phyloP scores from a whole-genome alignment of 2,797 vertebrate genomes.

The Eleutherodactylus coqui region DNA sequence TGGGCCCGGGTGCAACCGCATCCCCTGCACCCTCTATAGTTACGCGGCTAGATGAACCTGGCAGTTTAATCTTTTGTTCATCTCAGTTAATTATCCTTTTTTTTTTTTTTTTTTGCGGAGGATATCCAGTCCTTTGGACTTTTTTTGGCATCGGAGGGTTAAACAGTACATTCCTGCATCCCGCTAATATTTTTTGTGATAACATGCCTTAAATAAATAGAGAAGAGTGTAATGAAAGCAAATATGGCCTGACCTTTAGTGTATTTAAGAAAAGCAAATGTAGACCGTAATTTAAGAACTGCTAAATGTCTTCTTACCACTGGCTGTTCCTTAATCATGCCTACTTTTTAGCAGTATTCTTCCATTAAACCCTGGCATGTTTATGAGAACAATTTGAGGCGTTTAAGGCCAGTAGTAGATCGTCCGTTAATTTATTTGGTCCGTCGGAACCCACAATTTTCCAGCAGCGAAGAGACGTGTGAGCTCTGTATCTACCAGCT shows the following conservation, averaged over 20 bases:
- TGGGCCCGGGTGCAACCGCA: too few species aligned
- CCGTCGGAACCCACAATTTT: conserved; percentile 11
- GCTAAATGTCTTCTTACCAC: conserved; percentile 51
- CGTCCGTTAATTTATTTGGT: conserved; percentile 33
- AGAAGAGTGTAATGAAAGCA: conserved; percentile 48
- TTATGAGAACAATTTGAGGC: conserved; percentile 58
- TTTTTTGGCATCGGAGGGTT: conserved; percentile 3
- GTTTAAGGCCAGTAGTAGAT: conserved; percentile 53
- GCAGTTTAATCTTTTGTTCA: neutral
- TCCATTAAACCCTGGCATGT: conserved; percentile 57
- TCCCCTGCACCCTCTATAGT: too few species aligned
- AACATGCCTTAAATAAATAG: conserved; percentile 50
- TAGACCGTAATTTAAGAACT: conserved; percentile 60
- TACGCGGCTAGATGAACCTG: too few species aligned
- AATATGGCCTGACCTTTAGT: conserved; percentile 57
- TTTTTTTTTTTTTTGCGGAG: too few species aligned
- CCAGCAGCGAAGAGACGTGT: conserved; percentile 48
- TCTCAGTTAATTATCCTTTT: too few species aligned
- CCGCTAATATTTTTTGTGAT: conserved; percentile 38
- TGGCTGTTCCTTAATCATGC: conserved; percentile 55
- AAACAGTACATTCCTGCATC: neutral
- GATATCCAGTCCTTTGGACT: too few species aligned
- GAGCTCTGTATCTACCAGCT: too few species aligned
- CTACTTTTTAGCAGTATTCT: conserved; percentile 46
- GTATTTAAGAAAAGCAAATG: conserved; percentile 60